Evolutionary conservation across 2,888 invertebrate species (phyloP).

Genomic region (Hermaeophaga mercurialis): DNA sequence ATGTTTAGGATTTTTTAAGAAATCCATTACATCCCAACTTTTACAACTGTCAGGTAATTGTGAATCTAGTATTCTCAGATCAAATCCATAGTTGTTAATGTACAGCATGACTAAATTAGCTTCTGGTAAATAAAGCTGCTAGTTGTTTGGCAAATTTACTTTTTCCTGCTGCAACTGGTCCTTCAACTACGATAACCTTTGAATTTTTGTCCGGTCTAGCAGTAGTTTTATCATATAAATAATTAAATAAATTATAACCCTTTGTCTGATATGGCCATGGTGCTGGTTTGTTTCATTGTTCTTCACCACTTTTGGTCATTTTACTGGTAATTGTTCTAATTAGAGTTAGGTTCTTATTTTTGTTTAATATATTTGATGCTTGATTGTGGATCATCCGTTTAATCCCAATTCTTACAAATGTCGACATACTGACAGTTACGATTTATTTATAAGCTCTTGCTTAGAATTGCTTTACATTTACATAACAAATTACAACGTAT

Average conservation of each 20-base stretch:
- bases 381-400: conserved; percentile 25
- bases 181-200: conserved; percentile 88
- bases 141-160: conserved; percentile 78
- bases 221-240: conserved; percentile 66
- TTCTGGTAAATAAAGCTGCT: conserved; percentile 83
- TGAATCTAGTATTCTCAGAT: conserved; percentile 75
- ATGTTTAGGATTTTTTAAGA: conserved; percentile 73
- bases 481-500: too few relatives aligned
- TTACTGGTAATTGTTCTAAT: conserved; percentile 61
- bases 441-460: not conserved
- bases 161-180: conserved; percentile 85
- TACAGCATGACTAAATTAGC: conserved; percentile 77
- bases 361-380: conserved; percentile 18
- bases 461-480: not conserved
- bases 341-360: conserved; percentile 34
- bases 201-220: conserved; percentile 77
- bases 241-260: conserved; percentile 57
- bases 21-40: conserved; percentile 79
- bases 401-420: conserved; percentile 42
- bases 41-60: conserved; percentile 71
- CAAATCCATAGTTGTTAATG: conserved; percentile 77
- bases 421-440: conserved; percentile 40
- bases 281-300: conserved; percentile 64
- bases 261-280: conserved; percentile 80
- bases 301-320: conserved; percentile 60